phyloP scores from a whole-genome alignment of 2,888 invertebrate genomes.

The Hydrotaea cyrtoneurina region DNA sequence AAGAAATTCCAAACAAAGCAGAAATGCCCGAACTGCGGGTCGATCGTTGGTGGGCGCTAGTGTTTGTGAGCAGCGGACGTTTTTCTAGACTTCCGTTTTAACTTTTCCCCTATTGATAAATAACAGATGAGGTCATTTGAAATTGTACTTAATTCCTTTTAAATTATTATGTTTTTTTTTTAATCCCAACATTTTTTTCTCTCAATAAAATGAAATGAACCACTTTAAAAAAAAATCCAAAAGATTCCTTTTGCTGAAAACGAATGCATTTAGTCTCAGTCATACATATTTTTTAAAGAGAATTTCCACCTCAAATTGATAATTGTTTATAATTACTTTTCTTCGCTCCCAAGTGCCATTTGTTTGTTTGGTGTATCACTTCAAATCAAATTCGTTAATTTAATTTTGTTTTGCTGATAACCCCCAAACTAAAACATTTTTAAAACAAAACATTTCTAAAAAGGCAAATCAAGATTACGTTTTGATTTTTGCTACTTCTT shows the following conservation, averaged over 20 bases:
- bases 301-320: neutral
- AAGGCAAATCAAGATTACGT: neutral
- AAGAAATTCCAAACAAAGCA: slow-evolving; percentile 7
- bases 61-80: no score
- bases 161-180: slow-evolving; percentile 27
- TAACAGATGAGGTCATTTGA: neutral
- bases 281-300: neutral
- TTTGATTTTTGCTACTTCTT: slow-evolving; percentile 18
- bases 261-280: slow-evolving; percentile 38
- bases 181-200: slow-evolving; percentile 8
- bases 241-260: neutral
- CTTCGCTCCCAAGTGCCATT: slow-evolving; percentile 58
- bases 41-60: no score
- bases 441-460: neutral
- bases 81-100: no score
- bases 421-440: slow-evolving; percentile 32
- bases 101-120: neutral
- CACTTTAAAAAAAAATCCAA: no score
- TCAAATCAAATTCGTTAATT: slow-evolving; percentile 50
- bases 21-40: neutral
- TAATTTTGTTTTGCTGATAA: slow-evolving; percentile 53
- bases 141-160: slow-evolving; percentile 45
- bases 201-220: slow-evolving; percentile 4
- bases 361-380: slow-evolving; percentile 60
- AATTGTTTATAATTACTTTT: neutral